phyloP scores from a whole-genome alignment of 2,113 vertebrate genomes.

The Amphilophus citrinellus region DNA sequence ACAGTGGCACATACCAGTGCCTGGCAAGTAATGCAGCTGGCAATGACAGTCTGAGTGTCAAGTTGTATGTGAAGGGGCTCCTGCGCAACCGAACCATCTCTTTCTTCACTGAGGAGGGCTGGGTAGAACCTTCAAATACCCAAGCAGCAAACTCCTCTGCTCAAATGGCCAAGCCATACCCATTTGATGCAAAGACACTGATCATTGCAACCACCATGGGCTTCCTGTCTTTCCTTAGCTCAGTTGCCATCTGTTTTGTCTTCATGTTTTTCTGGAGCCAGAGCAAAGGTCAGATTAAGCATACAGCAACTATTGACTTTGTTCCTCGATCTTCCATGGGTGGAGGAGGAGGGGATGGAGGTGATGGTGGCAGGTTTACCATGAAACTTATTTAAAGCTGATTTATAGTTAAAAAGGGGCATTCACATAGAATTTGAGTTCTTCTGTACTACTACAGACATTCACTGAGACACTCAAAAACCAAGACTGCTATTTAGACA shows the following conservation, averaged over 20 bases:
- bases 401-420: background rate
- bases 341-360: slow-evolving; percentile 76
- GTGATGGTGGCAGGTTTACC: slow-evolving; percentile 82
- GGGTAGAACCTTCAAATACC: slow-evolving; percentile 71
- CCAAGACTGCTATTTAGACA: background rate
- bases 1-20: slow-evolving; percentile 86
- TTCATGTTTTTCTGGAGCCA: slow-evolving; percentile 93
- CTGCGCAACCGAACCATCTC: slow-evolving; percentile 76
- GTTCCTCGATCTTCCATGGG: slow-evolving; percentile 81
- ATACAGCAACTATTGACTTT: slow-evolving; percentile 87
- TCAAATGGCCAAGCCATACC: slow-evolving; percentile 76
- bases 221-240: slow-evolving; percentile 90
- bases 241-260: slow-evolving; percentile 88
- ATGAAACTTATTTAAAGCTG: slow-evolving; percentile 83
- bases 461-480: background rate
- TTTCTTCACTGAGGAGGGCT: slow-evolving; percentile 72
- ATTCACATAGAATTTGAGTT: slow-evolving; percentile 9
- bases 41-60: slow-evolving; percentile 85
- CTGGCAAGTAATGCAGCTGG: slow-evolving; percentile 87
- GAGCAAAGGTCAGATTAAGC: slow-evolving; percentile 89
- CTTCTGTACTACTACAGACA: background rate
- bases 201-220: slow-evolving; percentile 90
- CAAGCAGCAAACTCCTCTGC: slow-evolving; percentile 79
- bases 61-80: slow-evolving; percentile 82
- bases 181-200: slow-evolving; percentile 85